Conservation (phyloP, 2,797 vertebrate species). For the Zenarchopterus dispar region DNA sequence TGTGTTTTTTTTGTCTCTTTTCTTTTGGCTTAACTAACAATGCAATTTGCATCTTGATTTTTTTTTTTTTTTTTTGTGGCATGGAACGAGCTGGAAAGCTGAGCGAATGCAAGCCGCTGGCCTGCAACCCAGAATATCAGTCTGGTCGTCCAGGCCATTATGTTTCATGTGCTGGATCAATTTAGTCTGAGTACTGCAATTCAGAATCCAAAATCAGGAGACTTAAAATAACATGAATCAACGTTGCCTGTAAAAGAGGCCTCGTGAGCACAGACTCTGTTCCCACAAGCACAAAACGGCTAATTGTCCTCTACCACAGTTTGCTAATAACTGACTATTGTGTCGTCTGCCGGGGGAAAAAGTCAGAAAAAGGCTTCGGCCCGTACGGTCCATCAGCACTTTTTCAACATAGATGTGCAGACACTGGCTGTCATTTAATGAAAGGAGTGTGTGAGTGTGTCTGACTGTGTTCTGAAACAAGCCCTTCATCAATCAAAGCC, state of each 20-base stretch:
- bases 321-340: constrained; percentile 40
- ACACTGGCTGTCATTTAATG: constrained; percentile 71
- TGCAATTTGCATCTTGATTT: constrained; percentile 12
- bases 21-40: constrained; percentile 35
- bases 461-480: constrained; percentile 59
- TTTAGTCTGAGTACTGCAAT: constrained; percentile 28
- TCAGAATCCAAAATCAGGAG: constrained; percentile 19
- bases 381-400: constrained; percentile 18
- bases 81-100: not conserved
- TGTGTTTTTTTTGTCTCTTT: too few species aligned
- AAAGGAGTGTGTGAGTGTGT: constrained; percentile 62
- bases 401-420: constrained; percentile 51
- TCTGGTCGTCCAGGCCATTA: constrained; percentile 33
- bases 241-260: constrained; percentile 18
- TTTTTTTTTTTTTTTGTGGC: constrained; percentile 27
- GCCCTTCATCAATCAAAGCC: constrained; percentile 72
- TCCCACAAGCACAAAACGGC: constrained; percentile 19
- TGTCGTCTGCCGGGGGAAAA: constrained; percentile 41
- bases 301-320: constrained; percentile 50
- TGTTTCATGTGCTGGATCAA: constrained; percentile 49
- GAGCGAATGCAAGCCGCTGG: constrained; percentile 17
- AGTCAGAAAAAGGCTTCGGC: constrained; percentile 17
- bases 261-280: constrained; percentile 28
- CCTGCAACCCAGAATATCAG: constrained; percentile 9
- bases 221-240: constrained; percentile 5